Percentiles rank a stretch among this genome's conserved stretches.
Conservation (phyloP, 2,113 vertebrate species). For the Cynocephalus volans region DNA sequence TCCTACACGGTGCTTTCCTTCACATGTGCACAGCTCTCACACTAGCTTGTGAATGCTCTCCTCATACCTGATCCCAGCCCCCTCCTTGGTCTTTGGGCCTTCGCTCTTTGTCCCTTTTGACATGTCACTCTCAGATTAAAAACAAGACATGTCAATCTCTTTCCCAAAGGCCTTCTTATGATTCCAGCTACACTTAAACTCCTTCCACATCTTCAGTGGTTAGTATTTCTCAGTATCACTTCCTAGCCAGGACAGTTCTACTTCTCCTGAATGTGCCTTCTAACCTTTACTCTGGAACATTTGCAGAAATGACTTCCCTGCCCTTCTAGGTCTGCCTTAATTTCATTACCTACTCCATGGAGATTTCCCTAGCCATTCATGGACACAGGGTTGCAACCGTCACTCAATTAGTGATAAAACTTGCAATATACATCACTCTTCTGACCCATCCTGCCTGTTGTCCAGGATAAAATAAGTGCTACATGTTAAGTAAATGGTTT, state of each 20-base stretch:
- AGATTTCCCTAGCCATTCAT: neutral
- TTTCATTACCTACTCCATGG: neutral
- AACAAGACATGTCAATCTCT: rapidly evolving
- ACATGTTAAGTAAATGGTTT: neutral
- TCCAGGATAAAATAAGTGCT: neutral
- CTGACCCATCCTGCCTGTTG: neutral
- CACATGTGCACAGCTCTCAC: rapidly evolving
- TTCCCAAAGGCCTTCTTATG: rapidly evolving
- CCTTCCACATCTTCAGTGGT: neutral
- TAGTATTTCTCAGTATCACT: neutral
- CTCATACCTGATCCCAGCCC: neutral
- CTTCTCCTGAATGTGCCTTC: rapidly evolving
- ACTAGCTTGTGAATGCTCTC: too few species aligned
- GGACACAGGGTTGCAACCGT: neutral
- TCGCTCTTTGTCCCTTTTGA: neutral
- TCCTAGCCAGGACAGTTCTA: neutral
- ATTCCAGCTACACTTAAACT: too few species aligned
- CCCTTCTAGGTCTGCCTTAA: neutral
- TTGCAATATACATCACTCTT: neutral
- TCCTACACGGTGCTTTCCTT: neutral
- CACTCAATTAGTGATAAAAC: neutral
- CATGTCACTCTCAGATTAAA: neutral
- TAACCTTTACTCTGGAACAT: neutral
- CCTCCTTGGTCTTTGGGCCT: neutral
- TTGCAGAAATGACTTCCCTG: neutral